phyloP scores from a whole-genome alignment of 2,113 vertebrate genomes.

The Eleginops maclovinus region DNA sequence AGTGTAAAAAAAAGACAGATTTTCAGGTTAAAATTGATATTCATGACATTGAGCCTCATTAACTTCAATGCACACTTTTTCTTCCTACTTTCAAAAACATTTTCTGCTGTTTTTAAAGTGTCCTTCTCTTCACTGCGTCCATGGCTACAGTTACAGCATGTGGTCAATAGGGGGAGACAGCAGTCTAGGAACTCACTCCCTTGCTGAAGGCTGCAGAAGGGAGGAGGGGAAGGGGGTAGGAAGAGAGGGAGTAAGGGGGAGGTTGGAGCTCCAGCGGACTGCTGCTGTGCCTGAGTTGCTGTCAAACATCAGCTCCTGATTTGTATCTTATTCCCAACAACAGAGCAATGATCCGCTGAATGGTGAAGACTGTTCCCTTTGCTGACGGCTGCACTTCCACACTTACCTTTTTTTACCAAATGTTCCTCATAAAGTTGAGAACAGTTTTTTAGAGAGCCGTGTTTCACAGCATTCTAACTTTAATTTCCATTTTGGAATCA shows the following conservation, averaged over 20 bases:
- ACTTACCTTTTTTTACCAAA: slow-evolving; percentile 2
- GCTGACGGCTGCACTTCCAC: slow-evolving; percentile 45
- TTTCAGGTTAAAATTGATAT: neutral
- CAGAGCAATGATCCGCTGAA: slow-evolving; percentile 47
- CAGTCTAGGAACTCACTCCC: slow-evolving; percentile 81
- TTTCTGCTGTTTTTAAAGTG: neutral
- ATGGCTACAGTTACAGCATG: slow-evolving; percentile 26
- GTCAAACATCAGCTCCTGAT: slow-evolving; percentile 69
- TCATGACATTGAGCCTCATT: neutral
- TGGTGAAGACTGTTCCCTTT: slow-evolving; percentile 45
- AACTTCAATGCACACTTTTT: neutral
- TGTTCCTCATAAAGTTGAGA: slow-evolving; percentile 35
- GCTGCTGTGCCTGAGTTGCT: slow-evolving; percentile 61
- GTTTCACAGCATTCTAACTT: slow-evolving; percentile 19
- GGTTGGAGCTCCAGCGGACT: slow-evolving; percentile 15
- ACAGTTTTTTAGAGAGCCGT: slow-evolving; percentile 12
- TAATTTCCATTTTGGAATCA: slow-evolving; percentile 17
- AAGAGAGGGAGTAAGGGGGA: neutral
- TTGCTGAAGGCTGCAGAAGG: slow-evolving; percentile 13
- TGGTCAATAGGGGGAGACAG: slow-evolving; percentile 88
- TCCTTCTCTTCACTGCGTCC: neutral
- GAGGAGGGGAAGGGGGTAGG: neutral
- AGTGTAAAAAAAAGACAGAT: neutral
- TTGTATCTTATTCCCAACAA: slow-evolving; percentile 61
- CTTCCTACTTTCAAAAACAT: neutral